These are phyloP conservation scores for Heliocidaris tuberculata DNA, from an alignment of 35 echinoderm and acorn worm species.

Conservation along the genomic window DNA sequence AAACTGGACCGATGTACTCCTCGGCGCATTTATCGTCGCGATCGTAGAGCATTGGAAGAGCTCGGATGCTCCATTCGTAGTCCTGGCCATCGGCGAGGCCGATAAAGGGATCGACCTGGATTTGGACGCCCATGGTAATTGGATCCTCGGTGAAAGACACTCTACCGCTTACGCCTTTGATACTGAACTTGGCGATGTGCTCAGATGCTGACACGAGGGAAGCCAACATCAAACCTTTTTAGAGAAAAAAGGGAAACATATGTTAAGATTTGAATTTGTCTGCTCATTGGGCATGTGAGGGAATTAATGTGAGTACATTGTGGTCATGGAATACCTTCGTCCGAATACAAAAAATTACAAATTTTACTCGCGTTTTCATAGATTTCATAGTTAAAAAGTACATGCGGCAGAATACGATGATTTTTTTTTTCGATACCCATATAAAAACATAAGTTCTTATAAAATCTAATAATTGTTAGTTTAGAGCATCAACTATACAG, in stretches of 20 bases:
- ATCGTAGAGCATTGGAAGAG: constrained; percentile 80
- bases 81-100: constrained; percentile 29
- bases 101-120: not conserved
- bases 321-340: too few relatives aligned
- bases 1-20: constrained; percentile 50
- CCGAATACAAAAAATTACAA: too few relatives aligned
- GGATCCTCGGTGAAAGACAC: constrained; percentile 41
- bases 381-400: too few relatives aligned
- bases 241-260: not conserved
- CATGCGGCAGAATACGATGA: too few relatives aligned
- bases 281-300: too few relatives aligned
- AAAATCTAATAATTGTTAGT: too few relatives aligned
- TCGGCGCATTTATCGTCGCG: constrained; percentile 46
- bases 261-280: too few relatives aligned
- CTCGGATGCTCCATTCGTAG: constrained; percentile 61
- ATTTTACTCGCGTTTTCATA: too few relatives aligned
- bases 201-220: constrained; percentile 24
- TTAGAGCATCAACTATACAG: too few relatives aligned
- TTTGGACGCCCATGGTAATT: not conserved
- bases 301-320: too few relatives aligned
- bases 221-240: constrained; percentile 7
- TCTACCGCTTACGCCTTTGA: constrained; percentile 53
- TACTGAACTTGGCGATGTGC: constrained; percentile 64
- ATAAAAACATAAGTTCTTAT: too few relatives aligned
- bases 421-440: too few relatives aligned